Conservation (phyloP, 2,888 invertebrate genomes). For the Pharmacophagus antenor region DNA sequence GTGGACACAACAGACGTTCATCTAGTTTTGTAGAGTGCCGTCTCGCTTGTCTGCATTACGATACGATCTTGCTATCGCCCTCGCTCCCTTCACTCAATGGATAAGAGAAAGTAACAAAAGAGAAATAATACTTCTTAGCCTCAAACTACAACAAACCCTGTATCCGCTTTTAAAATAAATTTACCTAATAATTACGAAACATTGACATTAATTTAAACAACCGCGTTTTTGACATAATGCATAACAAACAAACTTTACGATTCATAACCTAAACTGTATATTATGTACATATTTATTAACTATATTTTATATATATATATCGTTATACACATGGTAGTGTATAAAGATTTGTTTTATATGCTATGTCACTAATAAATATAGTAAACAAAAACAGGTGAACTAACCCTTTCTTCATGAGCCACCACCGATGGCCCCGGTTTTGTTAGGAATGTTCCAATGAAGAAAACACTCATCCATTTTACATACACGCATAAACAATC, state of each 20-base stretch:
- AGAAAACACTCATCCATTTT: slow-evolving; percentile 78
- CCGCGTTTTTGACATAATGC: slow-evolving; percentile 4
- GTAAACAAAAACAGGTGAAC: slow-evolving; percentile 68
- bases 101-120: slow-evolving; percentile 80
- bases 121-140: slow-evolving; percentile 71
- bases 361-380: slow-evolving; percentile 30
- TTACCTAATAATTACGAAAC: slow-evolving; percentile 32
- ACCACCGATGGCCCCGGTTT: slow-evolving; percentile 73
- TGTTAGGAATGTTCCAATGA: slow-evolving; percentile 68
- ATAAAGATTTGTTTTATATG: slow-evolving; percentile 24
- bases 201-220: slow-evolving; percentile 3
- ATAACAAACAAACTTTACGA: slow-evolving; percentile 30
- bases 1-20: slow-evolving; percentile 36
- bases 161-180: slow-evolving; percentile 45
- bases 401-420: slow-evolving; percentile 81
- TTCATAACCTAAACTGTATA: slow-evolving; percentile 24
- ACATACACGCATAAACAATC: slow-evolving; percentile 70
- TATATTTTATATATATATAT: slow-evolving; percentile 28
- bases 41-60: slow-evolving; percentile 53
- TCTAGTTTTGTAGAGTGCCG: slow-evolving; percentile 56
- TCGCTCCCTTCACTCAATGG: slow-evolving; percentile 76
- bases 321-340: slow-evolving; percentile 8
- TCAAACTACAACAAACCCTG: slow-evolving; percentile 52
- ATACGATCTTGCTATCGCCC: slow-evolving; percentile 50
- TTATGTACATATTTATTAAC: slow-evolving; percentile 39